Percentiles rank a stretch among this genome's conserved stretches.
These are phyloP conservation scores for Charina bottae DNA, from an alignment of 2,113 vertebrate genomes.

Conservation along the genomic window DNA sequence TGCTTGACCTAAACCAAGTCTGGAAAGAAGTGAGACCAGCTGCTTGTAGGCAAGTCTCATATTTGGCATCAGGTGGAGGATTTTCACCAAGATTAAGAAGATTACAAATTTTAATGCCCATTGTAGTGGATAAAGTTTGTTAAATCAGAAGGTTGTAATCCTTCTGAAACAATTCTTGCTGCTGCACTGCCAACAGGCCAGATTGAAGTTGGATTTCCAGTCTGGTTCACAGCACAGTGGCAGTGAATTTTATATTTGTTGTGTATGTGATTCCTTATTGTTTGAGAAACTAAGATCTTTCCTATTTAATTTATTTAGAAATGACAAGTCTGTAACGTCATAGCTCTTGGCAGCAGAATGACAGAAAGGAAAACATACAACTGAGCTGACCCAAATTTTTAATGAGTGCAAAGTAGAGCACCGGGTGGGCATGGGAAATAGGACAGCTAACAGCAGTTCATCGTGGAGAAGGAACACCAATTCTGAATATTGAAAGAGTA, in stretches of 20 bases:
- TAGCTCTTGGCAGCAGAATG: rapidly evolving
- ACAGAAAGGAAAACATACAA: slow-evolving; percentile 3
- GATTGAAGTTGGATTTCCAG: slow-evolving; percentile 54
- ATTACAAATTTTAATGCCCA: slow-evolving; percentile 49
- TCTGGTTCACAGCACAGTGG: slow-evolving; percentile 22
- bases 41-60: neutral
- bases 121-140: slow-evolving; percentile 59
- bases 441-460: neutral
- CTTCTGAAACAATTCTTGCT: slow-evolving; percentile 28
- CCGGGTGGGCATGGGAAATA: neutral
- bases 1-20: neutral
- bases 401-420: neutral
- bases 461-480: neutral
- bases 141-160: slow-evolving; percentile 62
- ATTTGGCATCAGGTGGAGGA: slow-evolving; percentile 23
- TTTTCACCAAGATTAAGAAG: slow-evolving; percentile 55
- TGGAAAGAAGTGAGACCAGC: slow-evolving; percentile 21
- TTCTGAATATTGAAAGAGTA: neutral
- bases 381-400: neutral
- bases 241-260: slow-evolving; percentile 15
- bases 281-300: rapidly evolving
- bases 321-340: rapidly evolving
- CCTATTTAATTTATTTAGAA: neutral
- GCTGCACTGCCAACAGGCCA: slow-evolving; percentile 40
- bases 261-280: slow-evolving; percentile 11